These are phyloP conservation scores for Phrynosoma platyrhinos DNA, from an alignment of 2,113 vertebrate species.

Conservation along the genomic window DNA sequence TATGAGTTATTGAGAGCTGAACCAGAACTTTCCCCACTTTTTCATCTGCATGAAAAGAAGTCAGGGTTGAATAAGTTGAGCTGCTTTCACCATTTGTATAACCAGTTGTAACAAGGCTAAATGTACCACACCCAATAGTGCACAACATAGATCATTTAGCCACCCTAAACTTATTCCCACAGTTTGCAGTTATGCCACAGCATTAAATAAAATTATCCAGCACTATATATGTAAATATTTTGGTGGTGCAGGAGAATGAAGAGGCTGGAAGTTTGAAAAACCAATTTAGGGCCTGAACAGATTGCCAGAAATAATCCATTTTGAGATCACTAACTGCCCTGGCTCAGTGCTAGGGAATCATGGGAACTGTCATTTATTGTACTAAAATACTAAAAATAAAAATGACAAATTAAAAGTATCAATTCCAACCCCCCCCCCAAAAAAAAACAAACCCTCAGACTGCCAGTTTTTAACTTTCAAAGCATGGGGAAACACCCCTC, in stretches of 20 bases:
- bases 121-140: neutral
- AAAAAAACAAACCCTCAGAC: neutral
- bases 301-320: neutral
- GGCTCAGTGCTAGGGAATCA: too few relatives aligned
- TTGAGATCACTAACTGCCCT: too few relatives aligned
- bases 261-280: neutral
- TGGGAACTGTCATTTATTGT: too few relatives aligned
- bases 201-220: neutral
- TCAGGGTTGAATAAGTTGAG: neutral
- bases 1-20: neutral
- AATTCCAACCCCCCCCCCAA: neutral
- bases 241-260: neutral
- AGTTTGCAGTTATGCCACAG: neutral
- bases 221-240: constrained; percentile 4
- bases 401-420: neutral
- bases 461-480: too few relatives aligned
- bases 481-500: too few relatives aligned
- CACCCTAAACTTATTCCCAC: neutral
- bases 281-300: neutral
- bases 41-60: neutral
- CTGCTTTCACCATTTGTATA: neutral
- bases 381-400: neutral
- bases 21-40: neutral
- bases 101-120: neutral
- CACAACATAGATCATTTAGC: neutral